A percentile compares a stretch with the other conserved stretches of the same genome.
These are phyloP conservation scores for Alethe diademata DNA, from an alignment of 2,113 vertebrate species.

Conservation along the genomic window DNA sequence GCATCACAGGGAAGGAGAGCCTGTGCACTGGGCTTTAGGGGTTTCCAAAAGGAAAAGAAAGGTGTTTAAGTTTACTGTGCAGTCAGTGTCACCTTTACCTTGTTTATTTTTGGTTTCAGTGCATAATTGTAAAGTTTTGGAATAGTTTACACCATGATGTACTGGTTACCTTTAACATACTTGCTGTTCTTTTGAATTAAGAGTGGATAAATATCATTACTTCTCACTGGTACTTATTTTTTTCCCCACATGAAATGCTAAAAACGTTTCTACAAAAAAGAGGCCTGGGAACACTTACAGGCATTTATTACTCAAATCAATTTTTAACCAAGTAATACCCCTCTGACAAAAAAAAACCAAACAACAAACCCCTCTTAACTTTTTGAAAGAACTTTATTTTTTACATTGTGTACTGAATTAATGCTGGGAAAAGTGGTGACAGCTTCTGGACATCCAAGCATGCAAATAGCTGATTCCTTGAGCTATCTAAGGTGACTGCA, in stretches of 20 bases:
- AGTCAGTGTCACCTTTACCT: background rate
- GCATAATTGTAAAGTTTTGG: background rate
- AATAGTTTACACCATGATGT: background rate
- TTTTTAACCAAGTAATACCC: constrained; percentile 44
- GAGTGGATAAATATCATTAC: background rate
- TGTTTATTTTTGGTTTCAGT: constrained; percentile 3
- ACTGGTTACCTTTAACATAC: background rate
- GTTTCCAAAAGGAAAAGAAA: background rate
- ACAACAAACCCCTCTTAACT: background rate
- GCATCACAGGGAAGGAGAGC: background rate
- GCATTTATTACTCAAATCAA: constrained; percentile 19
- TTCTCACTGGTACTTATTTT: background rate
- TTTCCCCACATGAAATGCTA: background rate
- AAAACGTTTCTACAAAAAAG: background rate
- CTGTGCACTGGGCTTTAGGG: background rate
- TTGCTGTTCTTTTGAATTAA: background rate
- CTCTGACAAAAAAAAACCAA: background rate
- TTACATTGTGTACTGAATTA: background rate
- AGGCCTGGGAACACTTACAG: constrained; percentile 14
- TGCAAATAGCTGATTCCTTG: background rate
- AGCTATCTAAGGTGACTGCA: background rate
- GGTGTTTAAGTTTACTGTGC: background rate
- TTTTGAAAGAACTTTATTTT: background rate
- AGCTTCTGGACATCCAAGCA: background rate
- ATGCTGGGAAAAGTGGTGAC: background rate